A percentile compares a stretch with the other conserved stretches of the same genome.
Evolutionary conservation across 2,113 vertebrate genomes (phyloP).

Genomic region (Zootoca vivipara): DNA sequence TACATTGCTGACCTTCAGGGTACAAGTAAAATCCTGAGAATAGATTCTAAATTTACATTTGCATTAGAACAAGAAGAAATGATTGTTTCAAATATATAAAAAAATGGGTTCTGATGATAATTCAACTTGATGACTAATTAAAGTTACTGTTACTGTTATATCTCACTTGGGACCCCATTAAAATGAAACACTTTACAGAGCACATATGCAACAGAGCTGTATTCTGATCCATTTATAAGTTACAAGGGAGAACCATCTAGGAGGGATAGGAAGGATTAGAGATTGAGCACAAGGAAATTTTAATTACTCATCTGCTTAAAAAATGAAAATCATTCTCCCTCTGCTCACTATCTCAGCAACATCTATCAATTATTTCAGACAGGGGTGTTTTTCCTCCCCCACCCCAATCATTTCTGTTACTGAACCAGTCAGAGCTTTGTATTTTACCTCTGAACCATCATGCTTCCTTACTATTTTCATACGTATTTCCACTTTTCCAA

Average conservation of each 20-base stretch:
- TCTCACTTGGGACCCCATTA: slow-evolving; percentile 15
- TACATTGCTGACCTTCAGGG: background rate
- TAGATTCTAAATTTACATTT: background rate
- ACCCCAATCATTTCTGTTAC: background rate
- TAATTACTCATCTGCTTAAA: background rate
- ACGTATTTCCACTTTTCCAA: background rate
- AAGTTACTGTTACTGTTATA: slow-evolving; percentile 16
- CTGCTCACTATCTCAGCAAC: background rate
- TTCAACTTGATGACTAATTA: slow-evolving; percentile 20
- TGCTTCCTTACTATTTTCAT: background rate
- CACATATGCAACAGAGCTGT: background rate
- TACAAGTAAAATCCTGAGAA: background rate
- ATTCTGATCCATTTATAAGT: slow-evolving; percentile 9
- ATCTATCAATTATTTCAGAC: background rate
- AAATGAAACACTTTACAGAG: background rate
- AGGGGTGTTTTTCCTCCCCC: background rate
- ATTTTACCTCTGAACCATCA: background rate
- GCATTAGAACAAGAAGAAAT: background rate
- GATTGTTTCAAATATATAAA: background rate
- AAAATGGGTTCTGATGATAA: background rate
- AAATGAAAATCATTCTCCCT: background rate
- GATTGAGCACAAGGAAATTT: background rate
- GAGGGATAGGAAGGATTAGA: background rate
- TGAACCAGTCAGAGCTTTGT: background rate
- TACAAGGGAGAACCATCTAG: background rate